Evolutionary conservation across 2,113 vertebrate genomes (phyloP).

Genomic region (Rhinoderma darwinii): DNA sequence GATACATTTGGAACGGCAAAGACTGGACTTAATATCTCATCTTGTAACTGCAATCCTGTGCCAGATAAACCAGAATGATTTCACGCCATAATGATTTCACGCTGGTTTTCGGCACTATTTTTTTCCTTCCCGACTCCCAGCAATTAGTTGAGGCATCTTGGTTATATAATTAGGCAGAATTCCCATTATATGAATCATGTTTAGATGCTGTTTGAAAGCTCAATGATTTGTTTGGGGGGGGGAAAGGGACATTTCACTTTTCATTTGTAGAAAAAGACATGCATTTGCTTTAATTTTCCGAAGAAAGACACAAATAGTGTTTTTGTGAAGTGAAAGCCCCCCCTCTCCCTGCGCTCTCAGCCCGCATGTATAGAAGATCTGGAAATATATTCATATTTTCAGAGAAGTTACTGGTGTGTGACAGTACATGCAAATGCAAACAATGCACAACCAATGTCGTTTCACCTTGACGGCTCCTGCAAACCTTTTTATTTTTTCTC

Average conservation of each 20-base stretch:
- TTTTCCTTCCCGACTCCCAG: slow-evolving; percentile 45
- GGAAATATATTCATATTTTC: slow-evolving; percentile 57
- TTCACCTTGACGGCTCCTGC: slow-evolving; percentile 44
- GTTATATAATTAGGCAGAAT: slow-evolving; percentile 52
- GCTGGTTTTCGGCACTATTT: slow-evolving; percentile 31
- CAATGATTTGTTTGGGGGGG: slow-evolving; percentile 16
- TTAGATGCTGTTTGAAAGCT: slow-evolving; percentile 53
- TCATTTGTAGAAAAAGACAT: background rate
- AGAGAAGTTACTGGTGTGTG: slow-evolving; percentile 51
- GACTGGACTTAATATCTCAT: slow-evolving; percentile 38
- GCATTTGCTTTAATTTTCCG: slow-evolving; percentile 14
- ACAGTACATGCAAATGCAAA: slow-evolving; percentile 55
- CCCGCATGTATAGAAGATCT: slow-evolving; percentile 33
- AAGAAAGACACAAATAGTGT: background rate
- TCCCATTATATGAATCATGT: slow-evolving; percentile 49
- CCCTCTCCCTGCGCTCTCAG: background rate
- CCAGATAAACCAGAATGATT: slow-evolving; percentile 37
- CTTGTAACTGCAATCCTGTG: slow-evolving; percentile 2
- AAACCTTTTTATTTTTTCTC: slow-evolving; percentile 33
- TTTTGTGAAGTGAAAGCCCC: slow-evolving; percentile 2
- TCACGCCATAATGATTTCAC: slow-evolving; percentile 37
- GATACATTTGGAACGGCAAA: background rate
- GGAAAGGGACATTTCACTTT: slow-evolving; percentile 38
- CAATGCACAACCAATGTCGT: slow-evolving; percentile 53
- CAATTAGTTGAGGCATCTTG: slow-evolving; percentile 43